Conservation (phyloP, 2,888 invertebrate genomes). For the Agonopterix alstromeriana region DNA sequence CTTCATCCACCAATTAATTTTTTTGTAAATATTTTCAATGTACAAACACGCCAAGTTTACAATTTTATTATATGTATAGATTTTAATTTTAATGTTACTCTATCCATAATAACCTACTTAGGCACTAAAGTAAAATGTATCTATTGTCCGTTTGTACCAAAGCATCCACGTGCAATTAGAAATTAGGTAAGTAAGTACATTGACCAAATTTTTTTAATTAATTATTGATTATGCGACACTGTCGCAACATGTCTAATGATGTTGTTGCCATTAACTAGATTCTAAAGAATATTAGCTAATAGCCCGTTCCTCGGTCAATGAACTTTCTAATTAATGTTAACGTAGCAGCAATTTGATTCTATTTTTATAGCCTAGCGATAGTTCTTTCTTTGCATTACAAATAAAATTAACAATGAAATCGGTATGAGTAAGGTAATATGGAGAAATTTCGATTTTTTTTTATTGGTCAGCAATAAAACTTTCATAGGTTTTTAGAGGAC, state of each 20-base stretch:
- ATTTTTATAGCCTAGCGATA: conserved; percentile 25
- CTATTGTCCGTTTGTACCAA: no score
- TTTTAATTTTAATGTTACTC: no score
- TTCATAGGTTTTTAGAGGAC: no score
- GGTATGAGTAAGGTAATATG: no score
- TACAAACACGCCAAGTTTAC: no score
- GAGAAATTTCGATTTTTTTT: no score
- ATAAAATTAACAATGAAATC: conserved; percentile 15
- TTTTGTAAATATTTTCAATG: no score
- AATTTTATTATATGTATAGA: no score
- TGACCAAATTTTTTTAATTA: conserved; percentile 1
- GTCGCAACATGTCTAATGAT: not conserved
- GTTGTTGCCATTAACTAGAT: conserved; percentile 26
- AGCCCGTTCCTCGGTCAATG: conserved; percentile 33
- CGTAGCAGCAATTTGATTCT: conserved; percentile 28
- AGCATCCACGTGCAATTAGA: not conserved
- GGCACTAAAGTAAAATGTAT: no score
- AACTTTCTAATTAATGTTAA: conserved; percentile 50
- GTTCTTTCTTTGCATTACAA: conserved; percentile 31
- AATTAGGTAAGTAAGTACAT: not conserved
- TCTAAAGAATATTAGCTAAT: conserved; percentile 31
- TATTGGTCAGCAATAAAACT: no score
- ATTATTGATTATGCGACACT: not conserved
- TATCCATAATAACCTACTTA: no score
- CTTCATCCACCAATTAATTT: no score